Evolutionary conservation across 2,113 vertebrate genomes (phyloP).

Genomic region (Pionites leucogaster): DNA sequence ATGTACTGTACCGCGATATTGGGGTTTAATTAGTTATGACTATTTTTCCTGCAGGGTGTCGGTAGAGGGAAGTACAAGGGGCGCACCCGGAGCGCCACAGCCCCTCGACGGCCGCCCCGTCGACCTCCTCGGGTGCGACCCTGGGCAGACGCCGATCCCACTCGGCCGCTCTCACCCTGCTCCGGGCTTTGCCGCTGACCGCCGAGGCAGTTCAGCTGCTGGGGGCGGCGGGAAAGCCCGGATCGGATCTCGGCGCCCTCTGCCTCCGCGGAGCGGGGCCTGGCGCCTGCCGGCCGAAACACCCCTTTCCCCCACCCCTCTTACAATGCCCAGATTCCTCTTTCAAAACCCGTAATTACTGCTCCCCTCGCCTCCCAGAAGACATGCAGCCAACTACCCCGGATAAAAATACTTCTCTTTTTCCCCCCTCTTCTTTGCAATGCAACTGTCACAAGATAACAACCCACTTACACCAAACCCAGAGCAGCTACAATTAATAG

Average conservation of each 20-base stretch:
- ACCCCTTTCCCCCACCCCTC: not conserved
- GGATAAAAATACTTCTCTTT: not conserved
- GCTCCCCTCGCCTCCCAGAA: not conserved
- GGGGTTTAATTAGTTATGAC: too few species aligned
- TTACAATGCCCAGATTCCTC: not conserved
- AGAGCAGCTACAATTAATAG: slow-evolving; percentile 11
- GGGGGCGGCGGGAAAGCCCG: not conserved
- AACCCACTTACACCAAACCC: not conserved
- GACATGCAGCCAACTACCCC: not conserved
- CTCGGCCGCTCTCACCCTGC: not conserved
- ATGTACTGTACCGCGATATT: not conserved
- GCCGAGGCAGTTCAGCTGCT: not conserved
- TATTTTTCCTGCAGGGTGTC: not conserved
- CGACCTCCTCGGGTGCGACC: not conserved
- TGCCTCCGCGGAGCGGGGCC: not conserved
- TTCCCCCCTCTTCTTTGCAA: not conserved
- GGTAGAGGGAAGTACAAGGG: not conserved
- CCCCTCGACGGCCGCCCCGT: not conserved
- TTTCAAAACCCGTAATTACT: not conserved
- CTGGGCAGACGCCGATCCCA: fast-evolving
- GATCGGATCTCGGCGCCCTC: fast-evolving
- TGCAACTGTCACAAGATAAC: not conserved
- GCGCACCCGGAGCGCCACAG: not conserved
- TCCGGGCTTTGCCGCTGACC: slow-evolving; percentile 3
- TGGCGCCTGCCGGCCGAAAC: not conserved